A percentile compares a stretch with the other conserved stretches of the same genome.
Conservation (phyloP, 2,888 invertebrate genomes). For the Lasioglossum zephyrum region DNA sequence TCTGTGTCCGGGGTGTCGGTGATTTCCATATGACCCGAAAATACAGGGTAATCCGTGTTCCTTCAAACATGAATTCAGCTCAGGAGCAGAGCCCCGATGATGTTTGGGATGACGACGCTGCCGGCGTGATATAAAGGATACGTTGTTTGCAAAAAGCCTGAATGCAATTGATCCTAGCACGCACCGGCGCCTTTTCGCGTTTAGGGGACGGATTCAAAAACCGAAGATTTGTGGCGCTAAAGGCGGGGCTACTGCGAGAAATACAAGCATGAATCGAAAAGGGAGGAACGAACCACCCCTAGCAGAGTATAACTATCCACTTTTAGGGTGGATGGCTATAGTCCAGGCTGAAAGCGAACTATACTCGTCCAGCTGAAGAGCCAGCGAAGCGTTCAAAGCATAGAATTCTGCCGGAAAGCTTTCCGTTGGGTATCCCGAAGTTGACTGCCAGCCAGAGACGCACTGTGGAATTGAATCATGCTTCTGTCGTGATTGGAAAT, state of each 20-base stretch:
- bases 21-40: too few relatives aligned
- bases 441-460: conserved; percentile 57
- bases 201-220: conserved; percentile 56
- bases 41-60: too few relatives aligned
- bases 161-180: conserved; percentile 70
- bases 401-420: conserved; percentile 62
- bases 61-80: conserved; percentile 23
- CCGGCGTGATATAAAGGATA: conserved; percentile 36
- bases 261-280: conserved; percentile 72
- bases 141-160: conserved; percentile 71
- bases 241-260: conserved; percentile 74
- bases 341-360: conserved; percentile 47
- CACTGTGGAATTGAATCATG: conserved; percentile 30
- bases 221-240: conserved; percentile 77
- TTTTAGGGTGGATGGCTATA: conserved; percentile 55
- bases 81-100: neutral
- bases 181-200: conserved; percentile 27
- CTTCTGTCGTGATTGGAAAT: neutral
- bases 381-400: conserved; percentile 62
- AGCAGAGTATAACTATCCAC: neutral
- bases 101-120: neutral
- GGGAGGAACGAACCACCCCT: conserved; percentile 47
- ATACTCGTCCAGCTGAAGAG: conserved; percentile 41
- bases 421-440: conserved; percentile 37
- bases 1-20: too few relatives aligned